Evolutionary conservation across 2,113 vertebrate species (phyloP).

Genomic region (Xyliphius kryptos): DNA sequence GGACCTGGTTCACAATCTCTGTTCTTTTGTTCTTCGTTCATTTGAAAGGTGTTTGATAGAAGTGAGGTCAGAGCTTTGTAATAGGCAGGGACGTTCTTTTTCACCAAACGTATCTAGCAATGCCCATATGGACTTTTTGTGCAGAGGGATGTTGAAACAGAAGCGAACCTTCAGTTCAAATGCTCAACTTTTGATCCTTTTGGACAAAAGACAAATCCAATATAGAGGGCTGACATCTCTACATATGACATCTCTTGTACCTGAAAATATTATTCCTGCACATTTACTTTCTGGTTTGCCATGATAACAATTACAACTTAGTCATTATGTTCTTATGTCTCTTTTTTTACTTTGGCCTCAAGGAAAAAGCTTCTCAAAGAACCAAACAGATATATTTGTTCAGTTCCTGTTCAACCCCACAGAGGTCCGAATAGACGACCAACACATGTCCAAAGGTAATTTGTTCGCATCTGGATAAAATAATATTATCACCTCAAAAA

Average conservation of each 20-base stretch:
- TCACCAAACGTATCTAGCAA: too few relatives aligned
- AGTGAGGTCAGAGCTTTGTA: too few relatives aligned
- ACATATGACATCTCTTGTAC: not conserved
- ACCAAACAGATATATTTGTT: conserved; percentile 41
- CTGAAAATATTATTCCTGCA: not conserved
- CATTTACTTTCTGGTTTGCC: not conserved
- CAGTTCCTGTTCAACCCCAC: conserved; percentile 54
- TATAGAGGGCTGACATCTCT: too few relatives aligned
- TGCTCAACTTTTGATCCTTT: too few relatives aligned
- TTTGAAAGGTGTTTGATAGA: too few relatives aligned
- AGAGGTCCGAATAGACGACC: conserved; percentile 59
- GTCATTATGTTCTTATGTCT: conserved; percentile 1
- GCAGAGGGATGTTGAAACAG: too few relatives aligned
- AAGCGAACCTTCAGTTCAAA: too few relatives aligned
- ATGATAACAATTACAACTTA: not conserved
- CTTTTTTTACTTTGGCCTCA: conserved; percentile 37
- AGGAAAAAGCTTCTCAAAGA: conserved; percentile 59
- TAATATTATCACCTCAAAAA: conserved; percentile 6
- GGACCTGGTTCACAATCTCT: too few relatives aligned
- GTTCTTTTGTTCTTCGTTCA: too few relatives aligned
- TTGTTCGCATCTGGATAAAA: not conserved
- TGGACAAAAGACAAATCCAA: too few relatives aligned
- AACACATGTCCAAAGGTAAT: conserved; percentile 57
- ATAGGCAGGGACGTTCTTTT: too few relatives aligned
- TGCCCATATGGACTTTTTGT: too few relatives aligned